A percentile compares a stretch with the other conserved stretches of the same genome.
Evolutionary conservation across 2,113 vertebrate genomes (phyloP).

Genomic region (Peromyscus polionotus): DNA sequence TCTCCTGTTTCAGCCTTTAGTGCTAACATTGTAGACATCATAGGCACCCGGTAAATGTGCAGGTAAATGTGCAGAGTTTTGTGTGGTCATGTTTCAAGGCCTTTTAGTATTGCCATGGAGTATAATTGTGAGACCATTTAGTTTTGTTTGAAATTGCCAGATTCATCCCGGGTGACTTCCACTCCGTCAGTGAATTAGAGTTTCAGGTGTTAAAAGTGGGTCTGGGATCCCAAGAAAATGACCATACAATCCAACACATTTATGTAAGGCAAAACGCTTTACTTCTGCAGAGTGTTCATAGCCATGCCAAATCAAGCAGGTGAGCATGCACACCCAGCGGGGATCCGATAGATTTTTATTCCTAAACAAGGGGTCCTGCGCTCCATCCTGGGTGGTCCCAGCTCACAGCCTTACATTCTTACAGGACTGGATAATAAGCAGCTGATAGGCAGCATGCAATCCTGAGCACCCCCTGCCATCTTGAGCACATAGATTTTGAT

Average conservation of each 20-base stretch:
- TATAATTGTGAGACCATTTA: background rate
- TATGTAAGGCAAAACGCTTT: background rate
- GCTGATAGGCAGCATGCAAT: background rate
- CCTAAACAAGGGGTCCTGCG: background rate
- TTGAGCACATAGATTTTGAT: background rate
- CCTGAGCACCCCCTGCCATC: background rate
- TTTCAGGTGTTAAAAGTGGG: background rate
- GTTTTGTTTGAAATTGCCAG: background rate
- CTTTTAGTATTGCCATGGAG: background rate
- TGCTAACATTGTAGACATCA: no score
- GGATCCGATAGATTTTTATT: background rate
- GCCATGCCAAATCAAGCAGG: background rate
- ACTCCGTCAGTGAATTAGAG: background rate
- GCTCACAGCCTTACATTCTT: background rate
- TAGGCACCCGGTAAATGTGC: background rate
- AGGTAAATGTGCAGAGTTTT: no score
- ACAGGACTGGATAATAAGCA: background rate
- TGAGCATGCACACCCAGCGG: background rate
- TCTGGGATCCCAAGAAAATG: background rate
- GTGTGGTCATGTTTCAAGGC: background rate
- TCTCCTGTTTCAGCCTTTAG: background rate
- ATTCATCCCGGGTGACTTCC: background rate
- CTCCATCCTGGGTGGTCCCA: background rate
- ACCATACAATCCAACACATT: background rate
- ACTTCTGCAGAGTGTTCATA: background rate